Base-by-base conservation (phyloP, 2,113 vertebrate species). In the Pseudopipra pipra region DNA sequence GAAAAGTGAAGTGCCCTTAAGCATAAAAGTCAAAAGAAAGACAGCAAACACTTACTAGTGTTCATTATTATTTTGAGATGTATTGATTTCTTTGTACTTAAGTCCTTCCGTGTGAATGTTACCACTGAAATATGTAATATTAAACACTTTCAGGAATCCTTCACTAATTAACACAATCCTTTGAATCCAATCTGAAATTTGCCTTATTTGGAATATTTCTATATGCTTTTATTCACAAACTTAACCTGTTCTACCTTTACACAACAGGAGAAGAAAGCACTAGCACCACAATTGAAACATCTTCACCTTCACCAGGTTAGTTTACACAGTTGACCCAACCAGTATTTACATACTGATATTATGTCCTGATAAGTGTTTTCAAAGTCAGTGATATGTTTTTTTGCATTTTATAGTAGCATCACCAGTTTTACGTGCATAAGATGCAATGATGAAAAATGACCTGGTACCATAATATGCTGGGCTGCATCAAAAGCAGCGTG, bases 261-360 rank as follows among this genome's bases (percentile, higher is more conserved):
- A 27, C 19, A 81, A 17, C 73, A 96, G 96, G 79, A 88, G 9
- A 58, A 20, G 44, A 74, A 77, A 83, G 16, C 0, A 3, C 12
- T 41, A 81, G 19, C 37, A 74, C 61, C 30, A 65, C 76, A 56
- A 73, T 80, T 4, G 70, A 68, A 74, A 76, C 37, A 33, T 44
- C 94, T 77, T 39, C 84, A 77, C 43, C 71, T 85, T 77, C 79
- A 81, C 75, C 83, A 96, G 93, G 96, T 97, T 49, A 93, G 96
- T 97, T 83, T 54, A 51, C 1, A 0, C 17, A 77, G 65, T 5
- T 84, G 33, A 67, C 31, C 41, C 58, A 87, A 66, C 13, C 56
- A 56, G 10, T 61, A 49, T 31, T 85, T 63, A 61, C 3, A 33
- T n/a, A 37, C 20, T 84, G 49, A 17, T 47, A 4, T 3, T 51